A percentile compares a stretch with the other conserved stretches of the same genome.
These are phyloP conservation scores for Stigmatopora nigra DNA, from an alignment of 2,113 vertebrate genomes.

Conservation along the genomic window DNA sequence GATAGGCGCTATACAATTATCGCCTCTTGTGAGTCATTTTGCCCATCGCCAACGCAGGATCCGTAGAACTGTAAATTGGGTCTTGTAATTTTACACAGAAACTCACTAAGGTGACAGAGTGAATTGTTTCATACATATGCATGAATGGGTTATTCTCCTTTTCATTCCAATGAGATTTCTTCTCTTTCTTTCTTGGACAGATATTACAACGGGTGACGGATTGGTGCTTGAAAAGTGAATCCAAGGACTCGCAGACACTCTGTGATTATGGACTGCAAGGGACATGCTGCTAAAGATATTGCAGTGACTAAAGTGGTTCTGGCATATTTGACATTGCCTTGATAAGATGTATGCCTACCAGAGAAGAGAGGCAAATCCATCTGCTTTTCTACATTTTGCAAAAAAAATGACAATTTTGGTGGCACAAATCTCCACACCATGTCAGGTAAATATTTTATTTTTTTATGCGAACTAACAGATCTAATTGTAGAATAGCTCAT, in stretches of 20 bases:
- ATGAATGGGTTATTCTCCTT: constrained; percentile 28
- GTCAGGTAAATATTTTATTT: constrained; percentile 12
- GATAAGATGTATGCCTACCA: constrained; percentile 9
- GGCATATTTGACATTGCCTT: constrained; percentile 26
- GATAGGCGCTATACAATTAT: background rate
- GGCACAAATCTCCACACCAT: background rate
- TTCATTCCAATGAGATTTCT: constrained; percentile 27
- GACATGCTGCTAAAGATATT: constrained; percentile 21
- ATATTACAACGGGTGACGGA: constrained; percentile 32
- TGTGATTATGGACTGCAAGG: constrained; percentile 26
- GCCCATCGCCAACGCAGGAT: background rate
- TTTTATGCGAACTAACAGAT: background rate
- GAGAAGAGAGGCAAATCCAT: constrained; percentile 10
- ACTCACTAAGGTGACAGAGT: constrained; percentile 12
- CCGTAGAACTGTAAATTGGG: constrained; percentile 3
- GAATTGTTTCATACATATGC: constrained; percentile 42
- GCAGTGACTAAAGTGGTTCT: constrained; percentile 20
- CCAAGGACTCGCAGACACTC: constrained; percentile 20
- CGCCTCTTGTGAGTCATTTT: background rate
- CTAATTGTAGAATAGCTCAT: background rate
- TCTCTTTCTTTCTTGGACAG: constrained; percentile 32
- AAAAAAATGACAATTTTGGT: constrained; percentile 1
- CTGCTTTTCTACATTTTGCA: background rate
- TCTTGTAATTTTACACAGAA: constrained; percentile 11
- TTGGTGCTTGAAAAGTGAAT: constrained; percentile 31